Base-by-base conservation (phyloP, 2,113 vertebrate species). In the Rana temporaria region DNA sequence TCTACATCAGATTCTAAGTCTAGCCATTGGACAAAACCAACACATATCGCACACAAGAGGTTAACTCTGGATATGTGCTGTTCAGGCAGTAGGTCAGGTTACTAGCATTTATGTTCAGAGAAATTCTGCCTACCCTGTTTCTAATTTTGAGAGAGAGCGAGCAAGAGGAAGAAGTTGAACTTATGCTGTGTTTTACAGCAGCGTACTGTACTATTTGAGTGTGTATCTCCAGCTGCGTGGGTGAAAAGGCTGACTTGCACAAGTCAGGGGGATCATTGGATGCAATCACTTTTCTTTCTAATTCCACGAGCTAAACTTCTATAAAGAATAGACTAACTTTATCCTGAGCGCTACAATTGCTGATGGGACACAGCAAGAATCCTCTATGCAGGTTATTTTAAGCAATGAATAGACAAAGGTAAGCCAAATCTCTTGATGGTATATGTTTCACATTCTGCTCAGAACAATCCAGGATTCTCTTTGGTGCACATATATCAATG, bases 131-230 rank as follows among this genome's bases (percentile, higher is more conserved):
- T 75, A 66, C 72, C 62, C 81, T 83, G 81, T 83, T 83, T 83
- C 81, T 83, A 83, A 83, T 83, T 83, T 83, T 76, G 81, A 83
- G 81, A 76, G 30, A 69, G 78, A 19, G 70, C 57, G 74, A 75
- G 69, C 2, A 8, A 48, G 42, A 75, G 71, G 52, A 26, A 65
- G 70, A 74, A 74, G 70, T 65, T 26, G 80, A 75, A 60, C 48
- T 15, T 56, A 73, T 74, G 66, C 66, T 48, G 70, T 48, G 30
- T 67, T 30, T 52, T 60, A 68, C 42, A 48, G 42, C 42, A 48
- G 42, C 9, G 42, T 48, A 48, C 42, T 53, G 42, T 48, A 48
- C 42, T 53, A 42, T 32, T 32, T 14, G 12, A 68, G 60, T 76
- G 63, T 60, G 18, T 59, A 76, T 81, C n/a, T 65, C 48, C 24